Conservation (phyloP, 2,113 vertebrate genomes). For the Myxocyprinus asiaticus region DNA sequence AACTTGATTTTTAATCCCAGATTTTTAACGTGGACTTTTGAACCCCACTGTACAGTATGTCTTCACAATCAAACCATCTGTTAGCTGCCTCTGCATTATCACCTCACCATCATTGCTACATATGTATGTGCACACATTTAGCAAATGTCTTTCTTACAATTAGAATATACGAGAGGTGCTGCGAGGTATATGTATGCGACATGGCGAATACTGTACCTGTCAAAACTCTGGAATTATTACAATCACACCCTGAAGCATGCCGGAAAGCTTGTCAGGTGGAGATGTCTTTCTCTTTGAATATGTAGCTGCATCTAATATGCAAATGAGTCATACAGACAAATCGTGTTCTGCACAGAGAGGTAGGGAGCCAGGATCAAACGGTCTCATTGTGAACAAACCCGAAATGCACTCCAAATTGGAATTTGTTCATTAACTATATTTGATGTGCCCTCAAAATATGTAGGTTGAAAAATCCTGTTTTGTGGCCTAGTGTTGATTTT, state of each 20-base stretch:
- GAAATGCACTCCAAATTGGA: background rate
- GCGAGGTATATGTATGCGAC: conserved; percentile 25
- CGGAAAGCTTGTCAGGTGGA: conserved; percentile 43
- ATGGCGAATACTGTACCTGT: conserved; percentile 45
- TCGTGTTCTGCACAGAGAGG: conserved; percentile 10
- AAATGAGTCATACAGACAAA: conserved; percentile 30
- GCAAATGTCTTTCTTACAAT: conserved; percentile 18
- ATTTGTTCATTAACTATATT: background rate
- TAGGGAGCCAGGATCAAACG: conserved; percentile 7
- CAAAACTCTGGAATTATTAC: conserved; percentile 49
- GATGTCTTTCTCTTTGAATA: conserved; percentile 2
- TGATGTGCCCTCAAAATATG: background rate
- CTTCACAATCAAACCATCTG: conserved; percentile 19
- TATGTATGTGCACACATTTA: background rate
- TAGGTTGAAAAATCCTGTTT: background rate
- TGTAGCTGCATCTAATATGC: conserved; percentile 10
- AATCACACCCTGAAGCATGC: conserved; percentile 33
- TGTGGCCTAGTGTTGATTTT: background rate
- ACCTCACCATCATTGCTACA: background rate
- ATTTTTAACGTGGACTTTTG: too few species aligned
- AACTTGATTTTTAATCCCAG: too few species aligned
- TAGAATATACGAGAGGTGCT: conserved; percentile 8
- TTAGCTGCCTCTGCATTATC: conserved; percentile 12
- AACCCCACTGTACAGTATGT: too few species aligned
- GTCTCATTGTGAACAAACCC: background rate